Evolutionary conservation across 2,113 vertebrate genomes (phyloP).

Genomic region (Cryptotis parvus): DNA sequence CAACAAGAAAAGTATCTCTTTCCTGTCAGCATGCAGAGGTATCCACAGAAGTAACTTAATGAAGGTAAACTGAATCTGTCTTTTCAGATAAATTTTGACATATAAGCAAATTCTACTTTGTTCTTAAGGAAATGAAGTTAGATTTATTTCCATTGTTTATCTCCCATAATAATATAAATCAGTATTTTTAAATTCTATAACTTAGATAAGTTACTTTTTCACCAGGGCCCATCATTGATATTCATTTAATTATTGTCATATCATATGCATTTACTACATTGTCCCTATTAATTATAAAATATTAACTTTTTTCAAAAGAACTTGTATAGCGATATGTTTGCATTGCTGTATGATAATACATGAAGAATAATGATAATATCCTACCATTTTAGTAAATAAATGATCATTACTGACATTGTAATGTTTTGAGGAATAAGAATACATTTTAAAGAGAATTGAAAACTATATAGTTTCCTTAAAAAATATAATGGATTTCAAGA

Average conservation of each 20-base stretch:
- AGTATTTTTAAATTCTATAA: background rate
- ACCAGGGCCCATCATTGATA: background rate
- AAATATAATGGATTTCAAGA: no score
- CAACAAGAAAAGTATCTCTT: background rate
- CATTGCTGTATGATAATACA: no score
- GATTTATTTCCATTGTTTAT: background rate
- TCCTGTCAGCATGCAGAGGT: background rate
- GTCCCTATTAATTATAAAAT: no score
- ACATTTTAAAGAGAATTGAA: no score
- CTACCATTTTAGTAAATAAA: no score
- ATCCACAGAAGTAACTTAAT: background rate
- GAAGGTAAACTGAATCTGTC: background rate
- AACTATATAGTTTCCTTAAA: no score
- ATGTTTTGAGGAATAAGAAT: no score
- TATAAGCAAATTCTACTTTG: background rate
- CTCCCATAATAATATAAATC: background rate
- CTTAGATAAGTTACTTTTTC: background rate
- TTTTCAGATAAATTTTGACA: background rate
- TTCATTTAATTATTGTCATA: background rate
- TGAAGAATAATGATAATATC: no score
- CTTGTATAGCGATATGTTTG: no score
- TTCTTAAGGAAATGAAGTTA: background rate
- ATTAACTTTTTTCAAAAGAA: no score
- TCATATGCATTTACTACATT: background rate
- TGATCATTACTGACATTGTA: no score